phyloP scores from a whole-genome alignment of 2,113 vertebrate genomes.

The Scomber colias region DNA sequence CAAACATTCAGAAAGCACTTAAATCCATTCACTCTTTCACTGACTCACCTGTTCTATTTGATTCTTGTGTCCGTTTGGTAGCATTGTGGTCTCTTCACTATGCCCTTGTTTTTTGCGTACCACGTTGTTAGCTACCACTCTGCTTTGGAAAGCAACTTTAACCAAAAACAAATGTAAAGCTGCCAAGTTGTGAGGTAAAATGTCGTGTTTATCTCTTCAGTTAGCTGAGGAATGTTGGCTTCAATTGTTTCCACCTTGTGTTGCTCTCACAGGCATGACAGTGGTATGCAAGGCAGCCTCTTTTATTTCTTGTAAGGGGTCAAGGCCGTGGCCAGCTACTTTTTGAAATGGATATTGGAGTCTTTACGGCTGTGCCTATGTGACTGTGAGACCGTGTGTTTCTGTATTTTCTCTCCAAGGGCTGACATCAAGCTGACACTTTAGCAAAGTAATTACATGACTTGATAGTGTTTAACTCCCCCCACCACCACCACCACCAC shows the following conservation, averaged over 20 bases:
- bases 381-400: conserved; percentile 2
- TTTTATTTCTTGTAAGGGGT: conserved; percentile 60
- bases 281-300: conserved; percentile 29
- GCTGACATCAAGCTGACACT: conserved; percentile 31
- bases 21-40: background rate
- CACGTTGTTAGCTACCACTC: background rate
- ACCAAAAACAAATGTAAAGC: conserved; percentile 2
- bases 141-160: background rate
- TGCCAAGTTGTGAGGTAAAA: conserved; percentile 11
- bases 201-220: background rate
- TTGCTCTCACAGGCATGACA: conserved; percentile 21
- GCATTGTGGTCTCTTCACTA: background rate
- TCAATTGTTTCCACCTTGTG: conserved; percentile 31
- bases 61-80: background rate
- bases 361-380: conserved; percentile 15
- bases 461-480: conserved; percentile 29
- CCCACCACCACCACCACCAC: background rate
- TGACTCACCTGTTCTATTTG: background rate
- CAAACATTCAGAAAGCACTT: too few species aligned
- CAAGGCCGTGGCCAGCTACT: conserved; percentile 45
- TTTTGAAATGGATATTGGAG: conserved; percentile 46
- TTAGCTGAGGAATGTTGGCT: conserved; percentile 34
- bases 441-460: conserved; percentile 43
- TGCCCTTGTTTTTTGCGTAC: background rate
- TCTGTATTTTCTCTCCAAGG: conserved; percentile 17